Evolutionary conservation across 2,888 invertebrate species (phyloP), one percentile per base, ranked within the genome.

Genomic region (Dasypolia templi): DNA sequence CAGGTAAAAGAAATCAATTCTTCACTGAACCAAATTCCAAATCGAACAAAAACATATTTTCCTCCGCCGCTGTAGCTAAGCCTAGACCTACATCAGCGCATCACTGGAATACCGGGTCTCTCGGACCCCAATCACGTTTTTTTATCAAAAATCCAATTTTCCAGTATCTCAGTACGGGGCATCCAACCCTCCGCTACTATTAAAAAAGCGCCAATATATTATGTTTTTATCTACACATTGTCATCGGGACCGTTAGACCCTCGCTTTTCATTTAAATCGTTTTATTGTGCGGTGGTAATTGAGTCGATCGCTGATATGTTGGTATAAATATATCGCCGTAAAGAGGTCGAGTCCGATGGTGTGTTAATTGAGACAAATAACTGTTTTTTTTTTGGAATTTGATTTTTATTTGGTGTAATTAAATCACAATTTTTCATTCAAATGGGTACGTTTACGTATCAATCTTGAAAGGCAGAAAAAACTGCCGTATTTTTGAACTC

Each of bases 91-190:
- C 85, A 85, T 86, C 82, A 76, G 74, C 75, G 78, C 85, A 84
- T 87, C 87, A 74, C 71, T 69, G 67, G 84, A 85, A 32, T 19
- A 19, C 84, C 83, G 70, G 70, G 70, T 29, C 64, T 46, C 79
- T 26, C 77, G 72, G 65, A 81, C 83, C 84, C 79, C 83, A 88
- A 91, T 90, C 91, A 87, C 89, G 88, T 91, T 92, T 91, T 92
- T 91, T 92, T 92, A 92, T 92, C 91, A 89, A 90, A 91, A 90
- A 91, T 89, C 92, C 91, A 92, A 92, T 92, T 91, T 90, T 87
- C 87, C 78, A 86, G 87, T 88, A 90, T 87, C 87, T 82, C 84
- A 77, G 83, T 82, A 74, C 63, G 56, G 79, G 79, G 72, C 68
- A 80, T 62, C 81, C 76, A 81, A 84, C 88, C 89, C 88, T 89